Evolutionary conservation across 2,888 invertebrate genomes (phyloP).

Genomic region (Polymixis lichenea): DNA sequence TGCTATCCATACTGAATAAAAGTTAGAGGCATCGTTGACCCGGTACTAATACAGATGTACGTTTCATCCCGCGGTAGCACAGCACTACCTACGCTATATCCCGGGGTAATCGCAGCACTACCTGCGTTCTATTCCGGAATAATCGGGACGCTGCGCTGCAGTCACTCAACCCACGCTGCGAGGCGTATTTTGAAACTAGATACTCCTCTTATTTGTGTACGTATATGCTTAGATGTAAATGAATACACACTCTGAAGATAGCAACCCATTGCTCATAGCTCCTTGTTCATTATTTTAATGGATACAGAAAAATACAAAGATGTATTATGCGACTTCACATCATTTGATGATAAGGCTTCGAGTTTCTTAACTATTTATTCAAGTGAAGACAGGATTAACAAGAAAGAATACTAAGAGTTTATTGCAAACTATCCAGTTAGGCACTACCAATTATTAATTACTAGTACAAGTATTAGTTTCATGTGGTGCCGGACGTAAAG

Average conservation of each 20-base stretch:
- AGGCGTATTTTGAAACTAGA: constrained; percentile 7
- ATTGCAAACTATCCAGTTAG: too few relatives aligned
- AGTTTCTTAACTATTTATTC: too few relatives aligned
- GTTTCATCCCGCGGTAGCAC: constrained; percentile 29
- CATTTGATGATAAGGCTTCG: too few relatives aligned
- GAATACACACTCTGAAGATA: not conserved
- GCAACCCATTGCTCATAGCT: too few relatives aligned
- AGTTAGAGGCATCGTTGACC: constrained; percentile 49
- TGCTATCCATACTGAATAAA: constrained; percentile 41
- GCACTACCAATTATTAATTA: too few relatives aligned
- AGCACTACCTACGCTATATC: constrained; percentile 12
- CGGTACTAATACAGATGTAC: constrained; percentile 56
- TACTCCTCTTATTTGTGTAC: constrained; percentile 2
- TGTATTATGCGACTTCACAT: too few relatives aligned
- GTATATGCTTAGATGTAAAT: not conserved
- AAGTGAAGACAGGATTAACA: too few relatives aligned
- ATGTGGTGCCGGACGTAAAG: too few relatives aligned
- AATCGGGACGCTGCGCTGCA: constrained; percentile 18
- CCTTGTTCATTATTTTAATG: too few relatives aligned
- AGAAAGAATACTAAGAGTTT: too few relatives aligned
- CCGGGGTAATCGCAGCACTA: constrained; percentile 12
- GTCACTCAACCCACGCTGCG: constrained; percentile 19
- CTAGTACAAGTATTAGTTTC: too few relatives aligned
- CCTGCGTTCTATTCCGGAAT: constrained; percentile 15
- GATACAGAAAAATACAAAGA: too few relatives aligned